phyloP scores from a whole-genome alignment of 2,888 invertebrate species.

The Trypoxylon attenuatum region DNA sequence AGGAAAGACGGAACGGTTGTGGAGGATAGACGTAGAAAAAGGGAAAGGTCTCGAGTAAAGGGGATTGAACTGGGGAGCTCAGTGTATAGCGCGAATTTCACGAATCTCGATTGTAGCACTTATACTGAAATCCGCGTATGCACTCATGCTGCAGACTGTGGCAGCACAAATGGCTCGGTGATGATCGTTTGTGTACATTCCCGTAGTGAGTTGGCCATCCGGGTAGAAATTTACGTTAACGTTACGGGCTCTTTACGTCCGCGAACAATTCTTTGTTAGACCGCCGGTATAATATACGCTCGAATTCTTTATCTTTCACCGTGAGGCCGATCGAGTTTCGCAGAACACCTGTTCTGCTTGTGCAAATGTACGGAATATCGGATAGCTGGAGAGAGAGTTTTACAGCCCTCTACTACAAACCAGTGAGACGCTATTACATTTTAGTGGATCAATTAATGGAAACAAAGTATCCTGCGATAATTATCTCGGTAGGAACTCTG shows the following conservation, averaged over 20 bases:
- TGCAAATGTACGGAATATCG: no score
- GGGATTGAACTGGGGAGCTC: conserved; percentile 38
- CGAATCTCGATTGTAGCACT: conserved; percentile 41
- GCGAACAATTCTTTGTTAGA: conserved; percentile 29
- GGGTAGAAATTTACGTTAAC: conserved; percentile 34
- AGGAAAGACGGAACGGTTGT: conserved; percentile 14
- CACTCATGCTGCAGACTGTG: conserved; percentile 2
- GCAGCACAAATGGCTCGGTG: conserved; percentile 9
- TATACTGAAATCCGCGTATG: conserved; percentile 27
- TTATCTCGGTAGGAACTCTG: no score
- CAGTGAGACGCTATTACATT: no score
- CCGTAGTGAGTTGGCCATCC: not conserved
- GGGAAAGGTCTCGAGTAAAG: conserved; percentile 14
- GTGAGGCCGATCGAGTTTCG: no score
- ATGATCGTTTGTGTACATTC: conserved; percentile 14
- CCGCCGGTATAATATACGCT: conserved; percentile 22
- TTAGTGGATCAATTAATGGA: no score
- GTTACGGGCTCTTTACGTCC: conserved; percentile 45
- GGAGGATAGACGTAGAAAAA: conserved; percentile 17
- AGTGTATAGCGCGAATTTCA: conserved; percentile 35
- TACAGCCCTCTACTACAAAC: no score
- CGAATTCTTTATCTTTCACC: no score
- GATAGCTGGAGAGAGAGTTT: no score
- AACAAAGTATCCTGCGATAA: no score
- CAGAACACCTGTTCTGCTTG: no score